These are phyloP conservation scores for Progne subis DNA, from an alignment of 2,113 vertebrate genomes.

Conservation along the genomic window DNA sequence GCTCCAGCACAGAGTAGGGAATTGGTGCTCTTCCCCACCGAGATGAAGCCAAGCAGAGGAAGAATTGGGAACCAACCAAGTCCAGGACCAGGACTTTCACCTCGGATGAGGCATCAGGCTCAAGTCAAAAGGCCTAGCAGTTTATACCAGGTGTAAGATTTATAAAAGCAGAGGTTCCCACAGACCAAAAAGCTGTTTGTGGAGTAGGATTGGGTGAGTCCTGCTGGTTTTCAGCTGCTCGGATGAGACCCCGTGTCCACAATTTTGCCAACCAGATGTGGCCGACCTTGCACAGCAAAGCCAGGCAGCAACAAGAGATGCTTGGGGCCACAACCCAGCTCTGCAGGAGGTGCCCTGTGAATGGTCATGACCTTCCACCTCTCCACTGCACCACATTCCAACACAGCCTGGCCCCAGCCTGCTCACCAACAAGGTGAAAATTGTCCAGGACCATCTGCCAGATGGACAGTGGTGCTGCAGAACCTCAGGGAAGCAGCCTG, in stretches of 20 bases:
- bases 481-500: neutral
- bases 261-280: neutral
- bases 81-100: neutral
- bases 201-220: too few relatives aligned
- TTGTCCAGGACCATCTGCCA: neutral
- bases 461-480: rapidly evolving
- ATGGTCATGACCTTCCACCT: neutral
- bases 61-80: neutral
- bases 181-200: neutral
- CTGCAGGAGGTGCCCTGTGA: neutral
- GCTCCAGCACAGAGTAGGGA: neutral
- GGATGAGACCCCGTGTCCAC: rapidly evolving
- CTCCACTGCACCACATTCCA: neutral
- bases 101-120: rapidly evolving
- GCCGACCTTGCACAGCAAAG: neutral
- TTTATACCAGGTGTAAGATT: neutral
- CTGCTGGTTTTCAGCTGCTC: neutral
- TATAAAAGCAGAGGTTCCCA: neutral
- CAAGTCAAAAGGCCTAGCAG: neutral
- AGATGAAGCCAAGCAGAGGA: neutral
- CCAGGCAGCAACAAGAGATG: neutral
- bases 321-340: neutral
- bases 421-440: neutral
- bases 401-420: neutral
- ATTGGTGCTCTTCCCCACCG: rapidly evolving